Conservation (phyloP, 1,140 invertebrate genomes). For the Calosoma granatense region DNA sequence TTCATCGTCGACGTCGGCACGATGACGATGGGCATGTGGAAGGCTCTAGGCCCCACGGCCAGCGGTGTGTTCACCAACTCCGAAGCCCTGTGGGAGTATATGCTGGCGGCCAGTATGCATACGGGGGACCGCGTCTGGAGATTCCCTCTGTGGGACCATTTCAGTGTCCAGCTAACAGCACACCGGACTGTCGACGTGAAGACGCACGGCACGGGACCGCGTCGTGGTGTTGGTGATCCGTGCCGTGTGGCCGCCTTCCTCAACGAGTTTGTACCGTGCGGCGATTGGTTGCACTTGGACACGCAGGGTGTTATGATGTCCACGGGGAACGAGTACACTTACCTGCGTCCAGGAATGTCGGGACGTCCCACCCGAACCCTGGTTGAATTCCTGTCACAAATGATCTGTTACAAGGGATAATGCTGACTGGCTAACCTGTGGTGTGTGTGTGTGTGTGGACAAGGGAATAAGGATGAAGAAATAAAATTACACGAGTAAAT, state of each 20-base stretch:
- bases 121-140: constrained; percentile 58
- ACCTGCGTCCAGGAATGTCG: constrained; percentile 45
- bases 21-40: constrained; percentile 45
- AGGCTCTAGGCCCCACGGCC: constrained; percentile 43
- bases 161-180: constrained; percentile 30
- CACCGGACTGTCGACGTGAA: constrained; percentile 42
- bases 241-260: constrained; percentile 63
- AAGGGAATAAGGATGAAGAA: too few species aligned
- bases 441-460: too few species aligned
- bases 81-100: constrained; percentile 38
- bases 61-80: constrained; percentile 48
- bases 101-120: constrained; percentile 39
- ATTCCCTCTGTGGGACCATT: constrained; percentile 52
- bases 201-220: constrained; percentile 40
- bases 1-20: constrained; percentile 53
- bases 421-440: too few species aligned
- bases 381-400: constrained; percentile 45
- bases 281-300: constrained; percentile 59
- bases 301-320: constrained; percentile 53
- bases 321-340: constrained; percentile 44
- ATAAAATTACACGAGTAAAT: too few species aligned
- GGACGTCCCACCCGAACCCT: constrained; percentile 51
- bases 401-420: constrained; percentile 37
- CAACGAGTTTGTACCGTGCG: constrained; percentile 53
- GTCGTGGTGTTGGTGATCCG: constrained; percentile 37